Base-by-base conservation (phyloP, 2,797 vertebrate species). In the Gephyroberyx darwinii region DNA sequence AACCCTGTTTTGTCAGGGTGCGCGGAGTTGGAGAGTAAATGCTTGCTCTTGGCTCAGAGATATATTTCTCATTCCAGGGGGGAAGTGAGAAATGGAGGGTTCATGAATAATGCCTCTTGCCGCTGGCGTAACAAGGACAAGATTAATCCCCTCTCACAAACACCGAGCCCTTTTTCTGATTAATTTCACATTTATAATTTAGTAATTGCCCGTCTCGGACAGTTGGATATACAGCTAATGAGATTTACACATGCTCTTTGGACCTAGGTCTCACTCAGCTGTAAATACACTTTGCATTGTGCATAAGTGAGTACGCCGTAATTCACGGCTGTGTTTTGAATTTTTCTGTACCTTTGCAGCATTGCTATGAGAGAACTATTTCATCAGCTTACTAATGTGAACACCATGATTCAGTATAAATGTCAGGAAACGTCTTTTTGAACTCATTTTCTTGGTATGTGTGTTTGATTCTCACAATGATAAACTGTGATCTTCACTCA, bases 181-280 rank as follows among this genome's bases (percentile, higher is more conserved):
- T 92, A 90, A 91, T 89, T 91, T 90, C 86, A 89, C 91, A 92
- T 92, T 89, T 85, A 89, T 88, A 91, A 90, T 92, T 90, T 72
- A 85, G 90, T 92, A 93, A 94, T 92, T 92, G 90, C 80, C 63
- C 41, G 33, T 71, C 65, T 62, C 48, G 67, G 89, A 92, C 91
- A 86, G 84, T 84, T 85, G 87, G 84, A 90, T 85, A 86, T 81
- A 87, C 84, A 90, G 84, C 75, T 88, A 86, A 90, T 91, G 87
- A 91, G 90, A 91, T 92, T 90, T 87, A 86, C 82, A 85, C 77
- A 75, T 85, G 88, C 71, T 82, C 85, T 75, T 41, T 86, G 83
- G 81, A 87, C 78, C 47, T 61, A 17, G 87, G 87, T 83, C 85
- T 53, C 10, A 63, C 75, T 77, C 74, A 2, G 81, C 81, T 71